Evolutionary conservation across 2,888 invertebrate genomes (phyloP).

Genomic region (Rhyacophila evoluta): DNA sequence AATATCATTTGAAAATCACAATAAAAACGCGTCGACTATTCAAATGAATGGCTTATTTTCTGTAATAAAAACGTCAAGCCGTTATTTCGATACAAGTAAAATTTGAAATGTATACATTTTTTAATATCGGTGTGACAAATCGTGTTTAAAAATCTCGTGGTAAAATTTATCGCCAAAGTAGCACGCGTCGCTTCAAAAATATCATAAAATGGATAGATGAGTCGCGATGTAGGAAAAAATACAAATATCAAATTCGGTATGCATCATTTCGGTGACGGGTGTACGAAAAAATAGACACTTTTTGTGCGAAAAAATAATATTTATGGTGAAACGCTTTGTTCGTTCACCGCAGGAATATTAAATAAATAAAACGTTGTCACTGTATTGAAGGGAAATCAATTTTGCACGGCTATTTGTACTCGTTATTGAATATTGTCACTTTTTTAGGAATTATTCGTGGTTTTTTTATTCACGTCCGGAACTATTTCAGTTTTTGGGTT

Average conservation of each 20-base stretch:
- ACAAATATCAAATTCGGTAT: slow-evolving; percentile 46
- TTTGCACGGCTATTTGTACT: slow-evolving; percentile 50
- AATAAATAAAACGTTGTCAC: slow-evolving; percentile 30
- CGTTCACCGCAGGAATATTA: neutral
- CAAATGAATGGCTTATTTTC: too few relatives aligned
- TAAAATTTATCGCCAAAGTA: neutral
- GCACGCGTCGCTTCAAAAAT: neutral
- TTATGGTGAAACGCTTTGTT: slow-evolving; percentile 44
- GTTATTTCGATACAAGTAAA: too few relatives aligned
- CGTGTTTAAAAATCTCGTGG: neutral
- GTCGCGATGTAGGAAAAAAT: neutral
- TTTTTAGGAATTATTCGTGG: slow-evolving; percentile 34
- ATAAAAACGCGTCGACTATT: too few relatives aligned
- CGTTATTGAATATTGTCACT: slow-evolving; percentile 53
- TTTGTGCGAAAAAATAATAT: slow-evolving; percentile 50
- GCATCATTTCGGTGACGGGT: slow-evolving; percentile 53
- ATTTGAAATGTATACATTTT: too few relatives aligned
- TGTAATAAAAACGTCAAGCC: too few relatives aligned
- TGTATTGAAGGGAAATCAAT: slow-evolving; percentile 36
- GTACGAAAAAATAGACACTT: slow-evolving; percentile 48
- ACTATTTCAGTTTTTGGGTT: neutral
- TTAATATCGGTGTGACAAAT: neutral
- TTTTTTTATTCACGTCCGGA: neutral
- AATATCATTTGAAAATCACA: too few relatives aligned
- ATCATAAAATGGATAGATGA: neutral